These are phyloP conservation scores for Zaprionus davidi DNA, from an alignment of 1,140 invertebrate species.

Conservation along the genomic window DNA sequence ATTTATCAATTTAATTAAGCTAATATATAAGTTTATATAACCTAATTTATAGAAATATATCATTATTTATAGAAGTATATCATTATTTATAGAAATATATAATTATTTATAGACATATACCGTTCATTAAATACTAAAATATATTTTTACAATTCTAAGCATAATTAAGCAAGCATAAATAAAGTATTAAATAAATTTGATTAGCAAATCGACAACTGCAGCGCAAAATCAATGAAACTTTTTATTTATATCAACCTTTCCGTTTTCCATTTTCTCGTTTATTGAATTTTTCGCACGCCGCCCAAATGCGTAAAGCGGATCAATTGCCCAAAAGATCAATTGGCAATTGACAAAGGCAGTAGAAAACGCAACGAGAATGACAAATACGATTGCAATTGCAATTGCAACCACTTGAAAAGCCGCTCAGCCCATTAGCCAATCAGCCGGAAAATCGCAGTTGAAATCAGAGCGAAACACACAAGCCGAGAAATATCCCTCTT, in stretches of 20 bases:
- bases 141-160: neutral
- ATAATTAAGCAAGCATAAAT: neutral
- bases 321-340: conserved; percentile 81
- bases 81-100: too few species aligned
- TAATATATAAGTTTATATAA: too few species aligned
- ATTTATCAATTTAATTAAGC: too few species aligned
- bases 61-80: too few species aligned
- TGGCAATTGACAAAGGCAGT: conserved; percentile 70
- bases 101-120: too few species aligned
- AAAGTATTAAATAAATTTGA: neutral
- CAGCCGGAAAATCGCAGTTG: conserved; percentile 68
- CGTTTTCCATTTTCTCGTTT: conserved; percentile 22
- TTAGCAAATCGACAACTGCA: conserved; percentile 37
- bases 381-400: conserved; percentile 29
- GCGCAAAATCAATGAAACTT: conserved; percentile 51
- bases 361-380: conserved; percentile 2
- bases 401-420: conserved; percentile 62
- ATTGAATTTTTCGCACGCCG: conserved; percentile 54
- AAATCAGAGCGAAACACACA: conserved; percentile 49
- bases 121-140: too few species aligned
- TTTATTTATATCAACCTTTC: conserved; percentile 29
- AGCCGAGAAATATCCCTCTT: conserved; percentile 27
- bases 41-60: too few species aligned
- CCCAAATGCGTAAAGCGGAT: conserved; percentile 66
- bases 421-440: conserved; percentile 50